Percentiles rank a stretch among this genome's conserved stretches.
Evolutionary conservation across 2,797 vertebrate genomes (phyloP).

Genomic region (Schizothorax lantsangensis): DNA sequence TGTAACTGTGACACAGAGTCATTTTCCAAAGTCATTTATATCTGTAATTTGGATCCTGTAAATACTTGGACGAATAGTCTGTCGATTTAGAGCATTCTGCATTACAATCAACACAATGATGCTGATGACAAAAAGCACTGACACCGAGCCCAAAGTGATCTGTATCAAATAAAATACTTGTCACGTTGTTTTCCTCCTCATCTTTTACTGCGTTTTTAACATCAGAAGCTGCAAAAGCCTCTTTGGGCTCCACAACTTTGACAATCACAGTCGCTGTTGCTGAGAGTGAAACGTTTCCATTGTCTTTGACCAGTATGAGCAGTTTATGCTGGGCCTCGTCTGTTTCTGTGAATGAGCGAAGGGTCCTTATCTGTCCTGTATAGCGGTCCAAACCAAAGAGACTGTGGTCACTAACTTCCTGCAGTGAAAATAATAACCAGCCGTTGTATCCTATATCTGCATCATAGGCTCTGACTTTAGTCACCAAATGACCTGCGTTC

Average conservation of each 20-base stretch:
- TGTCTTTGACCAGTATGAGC: constrained; percentile 64
- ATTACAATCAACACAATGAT: constrained; percentile 55
- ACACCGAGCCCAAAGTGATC: constrained; percentile 62
- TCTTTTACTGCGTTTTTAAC: no score
- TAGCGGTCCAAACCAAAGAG: constrained; percentile 63
- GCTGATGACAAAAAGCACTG: constrained; percentile 62
- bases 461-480: constrained; percentile 58
- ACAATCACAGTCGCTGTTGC: constrained; percentile 56
- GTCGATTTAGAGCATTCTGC: constrained; percentile 39
- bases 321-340: constrained; percentile 64
- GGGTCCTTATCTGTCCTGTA: constrained; percentile 72
- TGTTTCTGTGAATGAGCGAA: constrained; percentile 70
- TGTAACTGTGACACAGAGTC: constrained; percentile 60
- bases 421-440: constrained; percentile 57
- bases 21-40: no score
- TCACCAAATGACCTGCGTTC: constrained; percentile 59
- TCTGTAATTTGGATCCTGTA: constrained; percentile 54
- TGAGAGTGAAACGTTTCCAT: constrained; percentile 62
- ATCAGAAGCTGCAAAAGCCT: constrained; percentile 47
- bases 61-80: constrained; percentile 53
- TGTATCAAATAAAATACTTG: constrained; percentile 67
- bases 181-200: not conserved
- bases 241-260: constrained; percentile 52
- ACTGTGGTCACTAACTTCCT: constrained; percentile 56
- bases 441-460: constrained; percentile 60